Percentiles rank a stretch among this genome's conserved stretches.
These are phyloP conservation scores for Globodera ellingtonae DNA, from an alignment of 1,140 invertebrate genomes.

Conservation along the genomic window DNA sequence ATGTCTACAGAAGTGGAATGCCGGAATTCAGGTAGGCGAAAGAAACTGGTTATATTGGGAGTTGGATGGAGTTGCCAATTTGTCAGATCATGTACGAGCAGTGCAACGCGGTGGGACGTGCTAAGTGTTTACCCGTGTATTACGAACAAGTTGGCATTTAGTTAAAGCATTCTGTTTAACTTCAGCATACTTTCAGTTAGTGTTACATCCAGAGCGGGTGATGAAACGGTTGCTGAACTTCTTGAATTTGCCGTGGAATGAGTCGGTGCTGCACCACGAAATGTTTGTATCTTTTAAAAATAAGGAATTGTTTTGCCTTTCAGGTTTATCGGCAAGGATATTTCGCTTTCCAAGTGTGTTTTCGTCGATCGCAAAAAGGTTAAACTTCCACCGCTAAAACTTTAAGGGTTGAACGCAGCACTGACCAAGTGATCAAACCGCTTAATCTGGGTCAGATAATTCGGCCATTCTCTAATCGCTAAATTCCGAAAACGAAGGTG, in stretches of 20 bases:
- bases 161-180: background rate
- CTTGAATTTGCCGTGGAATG: constrained; percentile 90
- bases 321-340: constrained; percentile 87
- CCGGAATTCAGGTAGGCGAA: constrained; percentile 79
- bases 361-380: background rate
- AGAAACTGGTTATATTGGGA: background rate
- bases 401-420: constrained; percentile 89
- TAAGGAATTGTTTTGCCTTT: background rate
- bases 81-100: constrained; percentile 39
- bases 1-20: constrained; percentile 93
- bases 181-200: constrained; percentile 69
- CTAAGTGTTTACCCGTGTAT: constrained; percentile 83
- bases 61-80: background rate
- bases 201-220: constrained; percentile 85
- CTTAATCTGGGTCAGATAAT: constrained; percentile 77
- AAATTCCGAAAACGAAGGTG: background rate
- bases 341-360: constrained; percentile 81
- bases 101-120: constrained; percentile 73
- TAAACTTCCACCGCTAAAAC: background rate
- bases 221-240: constrained; percentile 87
- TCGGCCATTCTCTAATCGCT: background rate
- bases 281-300: constrained; percentile 66
- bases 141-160: constrained; percentile 82
- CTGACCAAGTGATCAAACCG: constrained; percentile 97
- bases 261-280: constrained; percentile 93